Evolutionary conservation across 2,113 vertebrate genomes (phyloP).

Genomic region (Toxotes chatareus): DNA sequence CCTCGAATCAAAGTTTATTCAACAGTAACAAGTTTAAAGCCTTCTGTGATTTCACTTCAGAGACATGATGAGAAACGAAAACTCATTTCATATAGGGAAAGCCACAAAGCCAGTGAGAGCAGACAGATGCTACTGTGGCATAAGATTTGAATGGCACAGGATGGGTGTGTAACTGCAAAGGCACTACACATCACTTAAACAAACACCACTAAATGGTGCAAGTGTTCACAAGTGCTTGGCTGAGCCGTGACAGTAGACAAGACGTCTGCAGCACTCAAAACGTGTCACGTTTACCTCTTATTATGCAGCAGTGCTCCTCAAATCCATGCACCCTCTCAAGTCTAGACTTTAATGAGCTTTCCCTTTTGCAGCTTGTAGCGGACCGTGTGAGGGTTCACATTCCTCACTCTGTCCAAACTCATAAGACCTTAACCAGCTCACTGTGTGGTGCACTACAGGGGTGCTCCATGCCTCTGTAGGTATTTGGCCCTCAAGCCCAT

Average conservation of each 20-base stretch:
- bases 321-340: conserved; percentile 57
- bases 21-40: conserved; percentile 17
- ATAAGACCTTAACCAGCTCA: conserved; percentile 81
- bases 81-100: conserved; percentile 26
- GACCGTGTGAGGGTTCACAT: conserved; percentile 79
- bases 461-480: conserved; percentile 48
- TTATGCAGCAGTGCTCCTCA: conserved; percentile 45
- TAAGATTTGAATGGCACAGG: conserved; percentile 55
- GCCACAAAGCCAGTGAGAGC: conserved; percentile 53
- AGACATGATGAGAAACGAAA: conserved; percentile 42
- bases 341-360: conserved; percentile 82
- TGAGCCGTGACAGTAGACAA: conserved; percentile 35
- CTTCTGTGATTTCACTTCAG: conserved; percentile 9
- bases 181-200: conserved; percentile 11
- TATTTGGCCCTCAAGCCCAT: conserved; percentile 52
- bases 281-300: conserved; percentile 36
- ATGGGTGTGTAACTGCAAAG: conserved; percentile 45
- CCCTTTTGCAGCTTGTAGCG: conserved; percentile 65
- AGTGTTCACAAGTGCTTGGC: conserved; percentile 14
- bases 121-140: conserved; percentile 52
- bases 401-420: conserved; percentile 78
- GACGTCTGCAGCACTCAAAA: conserved; percentile 34
- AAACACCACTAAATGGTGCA: conserved; percentile 16
- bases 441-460: conserved; percentile 69
- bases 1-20: conserved; percentile 33